phyloP scores from a whole-genome alignment of 2,888 invertebrate species.

The Ypsolopha scabrella region DNA sequence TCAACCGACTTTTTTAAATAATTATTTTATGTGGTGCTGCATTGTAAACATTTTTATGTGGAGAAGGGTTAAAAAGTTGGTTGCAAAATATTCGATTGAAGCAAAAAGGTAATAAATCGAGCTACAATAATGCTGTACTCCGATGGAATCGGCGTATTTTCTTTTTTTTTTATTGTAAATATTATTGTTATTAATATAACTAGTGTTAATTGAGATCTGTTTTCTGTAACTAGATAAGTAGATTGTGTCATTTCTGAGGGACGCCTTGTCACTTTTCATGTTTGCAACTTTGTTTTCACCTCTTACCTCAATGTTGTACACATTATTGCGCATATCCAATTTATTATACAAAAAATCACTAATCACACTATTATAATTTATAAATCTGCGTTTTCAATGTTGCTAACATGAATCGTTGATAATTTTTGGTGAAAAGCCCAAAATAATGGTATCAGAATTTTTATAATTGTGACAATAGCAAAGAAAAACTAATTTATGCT shows the following conservation, averaged over 20 bases:
- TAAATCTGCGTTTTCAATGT: no score
- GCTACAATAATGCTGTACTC: background rate
- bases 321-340: no score
- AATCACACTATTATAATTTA: no score
- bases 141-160: constrained; percentile 8
- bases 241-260: constrained; percentile 15
- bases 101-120: background rate
- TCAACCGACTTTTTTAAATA: background rate
- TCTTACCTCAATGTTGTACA: no score
- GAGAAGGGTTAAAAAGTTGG: background rate
- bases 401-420: no score
- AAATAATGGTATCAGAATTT: constrained; percentile 3
- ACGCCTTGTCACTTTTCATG: constrained; percentile 1
- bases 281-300: background rate
- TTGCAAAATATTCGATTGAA: background rate
- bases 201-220: constrained; percentile 55
- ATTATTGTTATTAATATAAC: constrained; percentile 32
- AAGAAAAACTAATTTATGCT: background rate
- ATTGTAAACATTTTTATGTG: background rate
- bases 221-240: constrained; percentile 32
- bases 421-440: no score
- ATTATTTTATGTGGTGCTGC: no score
- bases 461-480: constrained; percentile 36
- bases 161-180: constrained; percentile 45
- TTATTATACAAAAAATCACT: no score